Evolutionary conservation across 2,113 vertebrate genomes (phyloP).

Genomic region (Nesospiza acunhae): DNA sequence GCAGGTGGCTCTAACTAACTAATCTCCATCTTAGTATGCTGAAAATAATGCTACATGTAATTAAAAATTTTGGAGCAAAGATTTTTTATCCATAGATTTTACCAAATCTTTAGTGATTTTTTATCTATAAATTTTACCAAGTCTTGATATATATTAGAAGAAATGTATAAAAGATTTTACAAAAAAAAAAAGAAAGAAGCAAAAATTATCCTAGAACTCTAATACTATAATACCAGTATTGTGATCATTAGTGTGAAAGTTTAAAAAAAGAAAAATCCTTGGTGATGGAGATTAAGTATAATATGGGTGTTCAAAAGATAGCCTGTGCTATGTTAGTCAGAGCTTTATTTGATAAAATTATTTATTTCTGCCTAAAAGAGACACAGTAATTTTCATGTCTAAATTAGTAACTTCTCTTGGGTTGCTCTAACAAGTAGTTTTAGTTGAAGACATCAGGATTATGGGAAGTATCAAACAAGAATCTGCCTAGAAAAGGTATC

Average conservation of each 20-base stretch:
- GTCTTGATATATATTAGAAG: not conserved
- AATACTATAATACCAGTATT: not conserved
- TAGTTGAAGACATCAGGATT: not conserved
- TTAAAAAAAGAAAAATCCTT: not conserved
- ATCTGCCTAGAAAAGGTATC: not conserved
- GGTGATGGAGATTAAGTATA: not conserved
- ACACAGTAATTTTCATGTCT: not conserved
- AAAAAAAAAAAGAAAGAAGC: too few species aligned
- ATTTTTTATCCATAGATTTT: not conserved
- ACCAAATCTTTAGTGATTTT: not conserved
- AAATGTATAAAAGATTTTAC: not conserved
- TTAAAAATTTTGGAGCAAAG: not conserved
- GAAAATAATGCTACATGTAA: not conserved
- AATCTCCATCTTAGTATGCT: accelerated
- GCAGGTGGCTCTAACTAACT: not conserved
- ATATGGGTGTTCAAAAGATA: not conserved
- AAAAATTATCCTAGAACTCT: not conserved
- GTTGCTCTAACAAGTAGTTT: not conserved
- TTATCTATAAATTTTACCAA: not conserved
- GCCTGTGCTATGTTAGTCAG: not conserved
- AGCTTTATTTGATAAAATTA: not conserved
- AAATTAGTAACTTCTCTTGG: not conserved
- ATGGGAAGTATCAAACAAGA: not conserved
- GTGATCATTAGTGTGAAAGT: not conserved
- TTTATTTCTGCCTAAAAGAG: not conserved